Percentiles rank a stretch among this genome's conserved stretches.
These are phyloP conservation scores for Lepus townsendii DNA, from an alignment of 2,797 vertebrate genomes.

Conservation along the genomic window DNA sequence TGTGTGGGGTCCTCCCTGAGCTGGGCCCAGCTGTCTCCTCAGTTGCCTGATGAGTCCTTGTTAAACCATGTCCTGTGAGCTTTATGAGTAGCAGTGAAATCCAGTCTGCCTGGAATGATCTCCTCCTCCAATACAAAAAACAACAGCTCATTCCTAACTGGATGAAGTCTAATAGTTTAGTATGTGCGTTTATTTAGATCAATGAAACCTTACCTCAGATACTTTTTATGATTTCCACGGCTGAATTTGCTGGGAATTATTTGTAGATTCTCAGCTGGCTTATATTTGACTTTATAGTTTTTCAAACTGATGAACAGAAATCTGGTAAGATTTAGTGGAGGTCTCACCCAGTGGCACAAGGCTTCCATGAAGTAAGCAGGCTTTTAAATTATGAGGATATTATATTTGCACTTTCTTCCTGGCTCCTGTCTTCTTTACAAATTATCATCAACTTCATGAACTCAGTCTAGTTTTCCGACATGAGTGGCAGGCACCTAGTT, in stretches of 20 bases:
- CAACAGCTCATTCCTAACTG: background rate
- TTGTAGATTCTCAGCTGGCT: background rate
- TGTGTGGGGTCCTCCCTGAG: background rate
- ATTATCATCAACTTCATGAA: background rate
- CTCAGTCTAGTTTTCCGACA: too few relatives aligned
- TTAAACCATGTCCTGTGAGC: background rate
- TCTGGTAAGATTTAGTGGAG: background rate
- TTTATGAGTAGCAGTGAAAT: background rate
- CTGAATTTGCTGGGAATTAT: conserved; percentile 15
- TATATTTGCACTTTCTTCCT: background rate
- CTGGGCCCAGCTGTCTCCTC: background rate
- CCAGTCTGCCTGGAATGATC: background rate
- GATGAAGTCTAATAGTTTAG: background rate
- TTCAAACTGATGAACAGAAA: background rate
- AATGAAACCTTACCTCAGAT: background rate
- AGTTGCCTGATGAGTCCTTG: background rate
- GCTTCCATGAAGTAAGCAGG: background rate
- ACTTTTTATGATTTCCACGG: background rate
- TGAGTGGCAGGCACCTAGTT: too few relatives aligned
- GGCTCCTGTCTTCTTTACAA: background rate
- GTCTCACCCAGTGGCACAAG: background rate
- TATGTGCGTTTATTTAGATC: background rate
- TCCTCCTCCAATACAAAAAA: background rate
- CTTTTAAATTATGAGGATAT: background rate
- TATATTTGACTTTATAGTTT: background rate